Percentiles rank a stretch among this genome's conserved stretches.
These are phyloP conservation scores for Apteryx owenii DNA, from an alignment of 2,113 vertebrate species.

Conservation along the genomic window DNA sequence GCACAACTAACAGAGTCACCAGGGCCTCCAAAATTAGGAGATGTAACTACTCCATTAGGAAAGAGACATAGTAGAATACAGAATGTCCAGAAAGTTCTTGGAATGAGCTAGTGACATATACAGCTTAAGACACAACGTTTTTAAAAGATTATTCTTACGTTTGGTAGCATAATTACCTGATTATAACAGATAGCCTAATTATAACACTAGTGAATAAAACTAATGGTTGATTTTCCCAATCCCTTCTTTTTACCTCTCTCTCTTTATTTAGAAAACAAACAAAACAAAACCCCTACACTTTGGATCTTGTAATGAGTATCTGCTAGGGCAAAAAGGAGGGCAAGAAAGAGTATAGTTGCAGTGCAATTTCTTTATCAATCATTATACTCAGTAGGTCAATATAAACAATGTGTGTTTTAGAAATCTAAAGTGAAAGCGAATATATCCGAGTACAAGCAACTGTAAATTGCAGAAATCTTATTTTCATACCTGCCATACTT, in stretches of 20 bases:
- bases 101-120: background rate
- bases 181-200: background rate
- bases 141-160: background rate
- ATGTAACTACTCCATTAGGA: background rate
- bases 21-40: background rate
- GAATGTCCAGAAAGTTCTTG: background rate
- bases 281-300: background rate
- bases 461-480: background rate
- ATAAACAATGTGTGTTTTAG: background rate
- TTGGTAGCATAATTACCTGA: background rate
- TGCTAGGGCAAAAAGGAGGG: background rate
- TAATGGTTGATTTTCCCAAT: background rate
- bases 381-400: background rate
- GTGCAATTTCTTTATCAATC: background rate
- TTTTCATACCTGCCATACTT: background rate
- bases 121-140: background rate
- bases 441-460: background rate
- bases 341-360: background rate
- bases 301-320: background rate
- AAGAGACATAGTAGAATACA: background rate
- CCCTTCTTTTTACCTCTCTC: background rate
- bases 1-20: background rate
- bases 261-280: background rate
- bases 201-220: background rate
- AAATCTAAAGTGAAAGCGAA: background rate